Evolutionary conservation across 1,140 invertebrate genomes (phyloP), one percentile per base, ranked within the genome.

Genomic region (Drosophila kepulauana): DNA sequence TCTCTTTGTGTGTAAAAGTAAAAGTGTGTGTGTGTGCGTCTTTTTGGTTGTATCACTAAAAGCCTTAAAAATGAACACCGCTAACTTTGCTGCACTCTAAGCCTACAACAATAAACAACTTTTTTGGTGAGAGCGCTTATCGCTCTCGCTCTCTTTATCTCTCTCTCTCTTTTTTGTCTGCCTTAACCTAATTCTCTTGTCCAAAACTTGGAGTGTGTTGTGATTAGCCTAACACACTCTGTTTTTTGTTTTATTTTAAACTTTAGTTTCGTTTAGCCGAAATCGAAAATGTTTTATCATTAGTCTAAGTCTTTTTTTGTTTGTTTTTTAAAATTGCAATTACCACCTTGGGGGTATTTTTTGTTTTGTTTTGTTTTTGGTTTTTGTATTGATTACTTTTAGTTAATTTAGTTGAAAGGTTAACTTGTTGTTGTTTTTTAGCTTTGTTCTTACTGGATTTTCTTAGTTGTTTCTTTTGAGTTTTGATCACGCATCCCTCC

Each of bases 401-500:
- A 48, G 51, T 56, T 38, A 65, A 52, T 33, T 62, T 54, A 33
- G 51, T 58, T 69, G 67, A 54, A 64, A 64, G 46, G 30, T 30
- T 64, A 38, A 49, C 15, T 65, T 57, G 33, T 25, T 73, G 46
- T 43, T 62, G 33, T 66, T 79, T 54, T 80, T 58, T 71, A 67
- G 58, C 52, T 85, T 69, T 69, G 45, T 45, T 63, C 72, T 75
- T 45, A 66, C 59, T 75, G 62, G 64, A 64, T n/a, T 59, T 63
- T 68, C 33, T 68, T 64, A 52, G 52, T 41, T 67, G 35, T 67
- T 71, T 28, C 30, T 43, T 57, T 61, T 73, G 25, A 46, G 48
- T 71, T 86, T 92, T 92, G 91, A 94, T 93, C 94, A 95, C 94
- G 94, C 94, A 94, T 95, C 94, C 94, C 94, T 94, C 94, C 92